Conservation (phyloP, 1,140 invertebrate genomes). For the Nasonia giraulti region DNA sequence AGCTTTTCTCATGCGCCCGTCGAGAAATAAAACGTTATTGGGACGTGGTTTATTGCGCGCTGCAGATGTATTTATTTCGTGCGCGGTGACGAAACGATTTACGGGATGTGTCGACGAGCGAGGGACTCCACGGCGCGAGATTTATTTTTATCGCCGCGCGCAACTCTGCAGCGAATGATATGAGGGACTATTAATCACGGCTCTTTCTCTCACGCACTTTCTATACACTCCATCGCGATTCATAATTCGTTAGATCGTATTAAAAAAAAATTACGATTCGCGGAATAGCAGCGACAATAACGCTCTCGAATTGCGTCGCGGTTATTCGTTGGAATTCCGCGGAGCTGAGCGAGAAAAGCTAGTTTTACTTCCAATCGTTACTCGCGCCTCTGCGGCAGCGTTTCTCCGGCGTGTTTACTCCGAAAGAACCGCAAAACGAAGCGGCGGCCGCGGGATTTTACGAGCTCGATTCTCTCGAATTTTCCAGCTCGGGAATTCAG, state of each 20-base stretch:
- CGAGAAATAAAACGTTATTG: slow-evolving; percentile 10
- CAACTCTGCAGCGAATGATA: neutral
- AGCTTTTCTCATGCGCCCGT: slow-evolving; percentile 16
- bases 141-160: neutral
- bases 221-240: no score
- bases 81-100: neutral
- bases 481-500: neutral
- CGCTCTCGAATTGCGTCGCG: neutral
- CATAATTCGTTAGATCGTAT: neutral
- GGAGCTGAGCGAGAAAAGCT: neutral
- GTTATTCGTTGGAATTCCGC: slow-evolving; percentile 32
- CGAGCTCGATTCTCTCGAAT: slow-evolving; percentile 1
- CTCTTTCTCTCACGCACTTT: neutral
- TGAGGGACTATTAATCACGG: slow-evolving; percentile 4
- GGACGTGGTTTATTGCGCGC: neutral
- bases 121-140: neutral
- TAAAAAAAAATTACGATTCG: no score
- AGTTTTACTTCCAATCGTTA: slow-evolving; percentile 39
- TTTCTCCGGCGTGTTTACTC: slow-evolving; percentile 36
- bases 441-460: slow-evolving; percentile 23
- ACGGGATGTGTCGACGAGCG: slow-evolving; percentile 10
- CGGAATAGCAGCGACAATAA: no score
- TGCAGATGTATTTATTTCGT: neutral
- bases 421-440: slow-evolving; percentile 8
- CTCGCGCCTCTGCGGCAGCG: neutral